These are phyloP conservation scores for Drosophila yakuba DNA, from an alignment of 1,140 invertebrate genomes.

Conservation along the genomic window DNA sequence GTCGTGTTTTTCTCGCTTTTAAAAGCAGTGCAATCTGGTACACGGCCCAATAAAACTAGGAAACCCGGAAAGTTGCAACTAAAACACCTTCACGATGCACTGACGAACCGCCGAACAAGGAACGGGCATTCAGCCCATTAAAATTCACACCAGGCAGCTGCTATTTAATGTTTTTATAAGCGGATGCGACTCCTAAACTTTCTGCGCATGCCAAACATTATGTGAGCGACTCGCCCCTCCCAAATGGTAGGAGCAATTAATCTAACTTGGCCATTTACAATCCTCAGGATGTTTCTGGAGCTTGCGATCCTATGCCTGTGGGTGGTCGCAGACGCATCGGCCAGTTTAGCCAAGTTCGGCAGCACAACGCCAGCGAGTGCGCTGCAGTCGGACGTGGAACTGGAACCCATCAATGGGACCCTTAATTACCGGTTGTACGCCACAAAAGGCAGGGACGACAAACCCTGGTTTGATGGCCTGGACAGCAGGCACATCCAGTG, in stretches of 20 bases:
- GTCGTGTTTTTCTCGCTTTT: conserved; percentile 33
- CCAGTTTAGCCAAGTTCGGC: conserved; percentile 28
- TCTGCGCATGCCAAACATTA: conserved; percentile 18
- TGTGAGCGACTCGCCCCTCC: conserved; percentile 13
- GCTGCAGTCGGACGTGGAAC: conserved; percentile 45
- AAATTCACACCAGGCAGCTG: conserved; percentile 24
- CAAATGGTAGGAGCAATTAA: background rate
- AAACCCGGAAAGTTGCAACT: background rate
- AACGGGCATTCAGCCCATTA: conserved; percentile 27
- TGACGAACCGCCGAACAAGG: conserved; percentile 27
- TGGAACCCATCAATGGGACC: conserved; percentile 86
- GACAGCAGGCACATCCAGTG: conserved; percentile 86
- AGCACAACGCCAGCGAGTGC: conserved; percentile 36
- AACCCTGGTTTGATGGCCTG: conserved; percentile 86
- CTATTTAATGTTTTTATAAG: conserved; percentile 36
- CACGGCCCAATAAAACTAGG: background rate
- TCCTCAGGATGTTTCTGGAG: background rate
- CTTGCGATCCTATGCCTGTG: conserved; percentile 10
- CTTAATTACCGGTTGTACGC: conserved; percentile 85
- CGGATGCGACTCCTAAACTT: conserved; percentile 16
- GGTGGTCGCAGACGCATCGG: conserved; percentile 14
- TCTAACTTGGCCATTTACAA: background rate
- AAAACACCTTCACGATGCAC: conserved; percentile 28
- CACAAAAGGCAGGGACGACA: conserved; percentile 85
- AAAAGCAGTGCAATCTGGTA: conserved; percentile 13